Percentiles rank a stretch among this genome's conserved stretches.
Evolutionary conservation across 1,140 invertebrate species (phyloP).

Genomic region (Drosophila truncata): DNA sequence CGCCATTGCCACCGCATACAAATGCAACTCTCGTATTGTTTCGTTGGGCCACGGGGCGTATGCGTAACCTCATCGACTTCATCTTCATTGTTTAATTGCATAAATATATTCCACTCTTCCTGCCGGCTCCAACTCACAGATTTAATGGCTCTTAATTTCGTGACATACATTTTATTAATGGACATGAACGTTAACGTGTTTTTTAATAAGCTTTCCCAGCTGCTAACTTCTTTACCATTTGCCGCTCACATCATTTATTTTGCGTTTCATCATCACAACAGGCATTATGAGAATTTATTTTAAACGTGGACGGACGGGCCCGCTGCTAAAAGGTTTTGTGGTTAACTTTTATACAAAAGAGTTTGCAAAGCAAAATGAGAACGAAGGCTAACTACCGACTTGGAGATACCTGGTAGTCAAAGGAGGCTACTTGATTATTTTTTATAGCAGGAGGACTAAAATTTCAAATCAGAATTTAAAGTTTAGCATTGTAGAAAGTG

Average conservation of each 20-base stretch:
- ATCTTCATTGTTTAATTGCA: slow-evolving; percentile 54
- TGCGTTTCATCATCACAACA: slow-evolving; percentile 37
- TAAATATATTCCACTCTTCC: slow-evolving; percentile 2
- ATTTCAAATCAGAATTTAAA: not conserved
- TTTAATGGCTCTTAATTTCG: slow-evolving; percentile 73
- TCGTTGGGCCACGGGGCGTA: slow-evolving; percentile 54
- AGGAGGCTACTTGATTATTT: not conserved
- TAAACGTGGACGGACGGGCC: slow-evolving; percentile 2
- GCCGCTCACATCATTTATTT: slow-evolving; percentile 15
- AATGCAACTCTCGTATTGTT: slow-evolving; percentile 67
- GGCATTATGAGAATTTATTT: slow-evolving; percentile 45
- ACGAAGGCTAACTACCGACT: not conserved
- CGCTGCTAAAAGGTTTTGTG: slow-evolving; percentile 34
- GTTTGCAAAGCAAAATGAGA: slow-evolving; percentile 3
- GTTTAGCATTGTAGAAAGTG: not conserved
- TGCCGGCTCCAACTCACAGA: not conserved
- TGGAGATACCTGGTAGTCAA: not conserved
- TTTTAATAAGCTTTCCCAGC: slow-evolving; percentile 53
- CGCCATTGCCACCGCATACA: slow-evolving; percentile 52
- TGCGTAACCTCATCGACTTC: slow-evolving; percentile 46
- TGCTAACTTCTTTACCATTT: slow-evolving; percentile 11
- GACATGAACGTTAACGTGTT: slow-evolving; percentile 60
- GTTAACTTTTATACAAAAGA: slow-evolving; percentile 25
- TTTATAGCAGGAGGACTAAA: not conserved
- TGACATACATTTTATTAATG: slow-evolving; percentile 74